Percentiles rank a stretch among this genome's conserved stretches.
Conservation (phyloP, 2,797 vertebrate genomes). For the Propithecus perrieri region DNA sequence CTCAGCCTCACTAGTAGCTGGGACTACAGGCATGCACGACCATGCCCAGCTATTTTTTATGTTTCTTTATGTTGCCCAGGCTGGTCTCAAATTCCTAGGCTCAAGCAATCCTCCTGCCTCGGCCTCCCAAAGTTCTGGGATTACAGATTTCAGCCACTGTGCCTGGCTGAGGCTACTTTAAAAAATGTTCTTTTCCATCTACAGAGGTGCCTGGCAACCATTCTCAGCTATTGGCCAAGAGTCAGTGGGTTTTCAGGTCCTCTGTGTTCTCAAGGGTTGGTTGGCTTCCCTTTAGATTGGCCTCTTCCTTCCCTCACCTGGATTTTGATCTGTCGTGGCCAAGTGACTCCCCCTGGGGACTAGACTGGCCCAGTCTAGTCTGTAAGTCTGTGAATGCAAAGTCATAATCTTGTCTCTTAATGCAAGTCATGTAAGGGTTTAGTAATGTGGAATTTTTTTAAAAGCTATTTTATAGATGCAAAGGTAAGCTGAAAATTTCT, state of each 20-base stretch:
- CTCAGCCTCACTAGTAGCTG: too few relatives aligned
- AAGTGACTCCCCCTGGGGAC: neutral
- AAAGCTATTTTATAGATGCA: conserved; percentile 1
- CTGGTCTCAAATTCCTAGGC: neutral
- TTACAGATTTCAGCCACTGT: neutral
- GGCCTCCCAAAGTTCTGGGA: neutral
- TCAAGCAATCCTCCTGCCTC: neutral
- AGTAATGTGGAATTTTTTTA: neutral
- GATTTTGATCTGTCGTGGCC: rapidly evolving
- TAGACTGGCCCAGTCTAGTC: too few relatives aligned
- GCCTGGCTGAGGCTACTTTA: neutral
- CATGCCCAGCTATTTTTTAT: too few relatives aligned
- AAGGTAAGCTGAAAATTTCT: conserved; percentile 68
- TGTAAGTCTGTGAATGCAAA: neutral
- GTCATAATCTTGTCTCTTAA: neutral
- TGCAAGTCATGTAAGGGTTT: neutral
- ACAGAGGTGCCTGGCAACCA: neutral
- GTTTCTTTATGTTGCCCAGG: too few relatives aligned
- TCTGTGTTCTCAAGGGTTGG: neutral
- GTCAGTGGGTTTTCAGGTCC: neutral
- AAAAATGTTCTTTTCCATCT: neutral
- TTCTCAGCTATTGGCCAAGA: neutral
- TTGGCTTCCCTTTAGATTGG: neutral
- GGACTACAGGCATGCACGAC: too few relatives aligned
- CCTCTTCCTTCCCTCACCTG: neutral